Evolutionary conservation across 1,140 invertebrate genomes (phyloP), one percentile per base, ranked within the genome.

Genomic region (Magallana gigas): DNA sequence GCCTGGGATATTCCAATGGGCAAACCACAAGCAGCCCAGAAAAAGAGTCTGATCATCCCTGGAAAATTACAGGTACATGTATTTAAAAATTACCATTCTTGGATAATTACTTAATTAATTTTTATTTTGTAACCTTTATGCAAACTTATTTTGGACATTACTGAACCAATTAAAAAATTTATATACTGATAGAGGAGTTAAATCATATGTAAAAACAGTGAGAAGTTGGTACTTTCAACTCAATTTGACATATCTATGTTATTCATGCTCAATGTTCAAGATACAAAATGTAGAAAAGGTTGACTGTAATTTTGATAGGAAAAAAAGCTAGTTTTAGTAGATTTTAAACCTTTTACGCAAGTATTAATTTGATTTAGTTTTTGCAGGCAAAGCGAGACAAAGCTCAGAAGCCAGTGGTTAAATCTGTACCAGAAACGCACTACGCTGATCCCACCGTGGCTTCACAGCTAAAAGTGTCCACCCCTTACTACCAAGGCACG

Each of bases 401-500:
- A 68, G 87, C 85, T 14, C 87, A 87, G 60, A 85, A 60, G 76
- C 80, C 86, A 29, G 68, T 85, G 3, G 60, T 81, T 12, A 86
- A 81, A 29, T 48, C 68, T 16, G 86, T 84, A 16, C 4, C 57
- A 48, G 87, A 88, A 29, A 84, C 62, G 1, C 91, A 92, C 83
- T 92, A 90, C 83, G 87, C 87, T n/a, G 89, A 90, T 80, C 91
- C 91, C 36, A 92, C 91, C 23, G 87, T 91, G n/a, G 80, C 91
- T 4, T 89, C 89, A 8, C 87, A 89, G 29, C 68, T 90, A n/a
- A 90, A 88, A 83, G 87, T 85, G 57, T 85, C 87, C 58, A 84
- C 64, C 23, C 87, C 87, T 23, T 85, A 86, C 56, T 83, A 59
- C 18, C 89, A 87, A 62, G 87, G 62, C 7, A 81, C 85, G 57